Percentiles rank a stretch among this genome's conserved stretches.
Evolutionary conservation across 2,113 vertebrate genomes (phyloP).

Genomic region (Entomyzon cyanotis): DNA sequence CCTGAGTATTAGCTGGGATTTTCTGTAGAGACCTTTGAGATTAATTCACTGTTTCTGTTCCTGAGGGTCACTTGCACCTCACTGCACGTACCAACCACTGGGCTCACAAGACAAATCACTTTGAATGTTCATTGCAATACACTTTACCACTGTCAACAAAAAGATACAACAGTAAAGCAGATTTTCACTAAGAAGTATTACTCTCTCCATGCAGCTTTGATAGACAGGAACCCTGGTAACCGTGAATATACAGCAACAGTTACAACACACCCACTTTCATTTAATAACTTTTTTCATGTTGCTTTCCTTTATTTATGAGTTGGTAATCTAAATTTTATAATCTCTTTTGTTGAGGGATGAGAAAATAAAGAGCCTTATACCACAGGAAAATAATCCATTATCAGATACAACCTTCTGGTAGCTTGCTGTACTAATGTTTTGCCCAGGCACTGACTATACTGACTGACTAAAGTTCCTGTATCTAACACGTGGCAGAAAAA

Average conservation of each 20-base stretch:
- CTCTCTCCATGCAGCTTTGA: not conserved
- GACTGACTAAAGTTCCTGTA: not conserved
- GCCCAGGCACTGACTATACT: not conserved
- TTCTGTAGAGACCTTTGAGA: not conserved
- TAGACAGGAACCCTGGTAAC: not conserved
- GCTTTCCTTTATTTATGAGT: not conserved
- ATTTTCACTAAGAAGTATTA: not conserved
- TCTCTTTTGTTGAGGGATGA: not conserved
- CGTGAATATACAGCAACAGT: not conserved
- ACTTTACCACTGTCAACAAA: not conserved
- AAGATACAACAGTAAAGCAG: not conserved
- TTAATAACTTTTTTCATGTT: not conserved
- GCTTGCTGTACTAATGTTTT: not conserved
- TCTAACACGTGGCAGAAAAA: not conserved
- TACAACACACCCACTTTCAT: not conserved
- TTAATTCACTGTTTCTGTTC: not conserved
- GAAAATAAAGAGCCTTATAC: not conserved
- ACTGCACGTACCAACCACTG: fast-evolving
- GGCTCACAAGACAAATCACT: not conserved
- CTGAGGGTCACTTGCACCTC: not conserved
- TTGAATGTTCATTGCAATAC: not conserved
- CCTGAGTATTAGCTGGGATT: not conserved
- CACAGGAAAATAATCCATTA: not conserved
- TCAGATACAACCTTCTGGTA: not conserved
- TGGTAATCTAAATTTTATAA: not conserved